phyloP scores from a whole-genome alignment of 2,888 invertebrate species.

The Charanyca ferruginea region DNA sequence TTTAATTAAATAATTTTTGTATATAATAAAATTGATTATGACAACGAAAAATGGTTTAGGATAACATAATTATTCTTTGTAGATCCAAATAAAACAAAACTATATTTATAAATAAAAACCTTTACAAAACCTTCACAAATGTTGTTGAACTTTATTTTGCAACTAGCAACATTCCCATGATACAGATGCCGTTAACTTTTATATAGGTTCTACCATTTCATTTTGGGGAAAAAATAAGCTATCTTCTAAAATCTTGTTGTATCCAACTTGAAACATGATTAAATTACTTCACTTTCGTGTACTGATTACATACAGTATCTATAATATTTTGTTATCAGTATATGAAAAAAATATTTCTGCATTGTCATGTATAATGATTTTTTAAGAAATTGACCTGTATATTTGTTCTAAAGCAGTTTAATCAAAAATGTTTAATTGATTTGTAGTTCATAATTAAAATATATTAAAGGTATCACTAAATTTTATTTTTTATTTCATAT shows the following conservation, averaged over 20 bases:
- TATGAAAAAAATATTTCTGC: not conserved
- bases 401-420: constrained; percentile 21
- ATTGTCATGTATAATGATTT: constrained; percentile 11
- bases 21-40: too few relatives aligned
- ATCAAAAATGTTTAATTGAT: constrained; percentile 12
- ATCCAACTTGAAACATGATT: constrained; percentile 40
- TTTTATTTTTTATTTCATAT: constrained; percentile 65
- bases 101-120: constrained; percentile 56
- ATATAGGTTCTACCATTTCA: constrained; percentile 1
- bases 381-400: constrained; percentile 8
- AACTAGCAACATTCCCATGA: constrained; percentile 40
- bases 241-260: constrained; percentile 22
- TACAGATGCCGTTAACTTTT: constrained; percentile 29
- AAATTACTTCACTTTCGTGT: constrained; percentile 11
- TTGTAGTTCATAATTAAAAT: constrained; percentile 56
- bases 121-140: constrained; percentile 54
- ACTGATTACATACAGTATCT: constrained; percentile 8
- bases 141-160: constrained; percentile 49
- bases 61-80: constrained; percentile 2
- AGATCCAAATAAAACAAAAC: constrained; percentile 47
- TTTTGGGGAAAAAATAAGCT: constrained; percentile 21
- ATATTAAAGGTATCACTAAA: constrained; percentile 59
- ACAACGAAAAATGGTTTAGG: constrained; percentile 6
- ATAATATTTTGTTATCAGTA: constrained; percentile 18
- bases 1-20: not conserved